Evolutionary conservation across 2,797 vertebrate species (phyloP), one percentile per base, ranked within the genome.

Genomic region (Fundulus diaphanus): DNA sequence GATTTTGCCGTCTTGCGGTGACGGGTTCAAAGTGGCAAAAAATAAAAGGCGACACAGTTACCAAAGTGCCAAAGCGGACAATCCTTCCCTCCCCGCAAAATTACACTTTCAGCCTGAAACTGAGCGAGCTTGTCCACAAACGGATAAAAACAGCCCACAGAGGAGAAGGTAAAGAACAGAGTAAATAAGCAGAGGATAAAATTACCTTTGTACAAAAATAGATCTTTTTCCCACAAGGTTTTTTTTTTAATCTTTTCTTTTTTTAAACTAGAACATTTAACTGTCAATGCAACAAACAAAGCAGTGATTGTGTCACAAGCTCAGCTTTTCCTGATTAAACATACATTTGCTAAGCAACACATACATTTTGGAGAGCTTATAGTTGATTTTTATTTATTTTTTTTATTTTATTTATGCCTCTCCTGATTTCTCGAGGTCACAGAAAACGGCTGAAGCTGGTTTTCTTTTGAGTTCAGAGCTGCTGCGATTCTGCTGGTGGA

Each of bases 171-270:
- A 92, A 90, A 85, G 77, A 84, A 92, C 91, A 90, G 93, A 92
- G 90, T 93, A 94, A 90, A 94, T 94, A 96, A 91, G 91, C 90
- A 91, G 95, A 96, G 95, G 96, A 97, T 97, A 97, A 97, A 98
- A 97, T 97, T 96, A 97, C 96, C 96, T 97, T 96, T 98, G 96
- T 99, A 99, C 97, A 99, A 99, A 99, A 99, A 99, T 99, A 99
- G 96, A 99, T 96, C 92, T 94, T 96, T 96, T 95, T 93, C 94
- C 95, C 92, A 95, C n/a, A 94, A 89, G 89, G 82, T 93, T 93
- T 92, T 92, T 92, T 88, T 80, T 90, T 92, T 22, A 37, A 27
- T 31, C 37, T 27, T 91, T 89, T 35, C 16, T 52, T 46, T 73
- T 90, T 89, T 82, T 78, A 87, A 90, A 90, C 89, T 90, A 81